Percentiles rank a stretch among this genome's conserved stretches.
Evolutionary conservation across 2,888 invertebrate genomes (phyloP).

Genomic region (Bibio marci): DNA sequence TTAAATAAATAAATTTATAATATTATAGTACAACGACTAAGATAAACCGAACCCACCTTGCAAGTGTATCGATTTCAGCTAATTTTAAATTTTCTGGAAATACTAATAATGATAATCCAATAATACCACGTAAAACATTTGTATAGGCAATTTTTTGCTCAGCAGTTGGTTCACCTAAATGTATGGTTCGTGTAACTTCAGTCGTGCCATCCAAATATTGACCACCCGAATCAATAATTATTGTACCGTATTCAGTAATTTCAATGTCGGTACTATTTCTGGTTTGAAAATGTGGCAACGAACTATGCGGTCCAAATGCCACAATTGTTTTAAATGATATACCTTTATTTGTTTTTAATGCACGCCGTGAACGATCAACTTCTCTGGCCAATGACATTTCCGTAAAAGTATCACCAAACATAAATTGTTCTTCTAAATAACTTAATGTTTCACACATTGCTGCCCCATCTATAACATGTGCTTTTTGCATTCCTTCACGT

Average conservation of each 20-base stretch:
- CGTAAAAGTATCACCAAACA: constrained; percentile 37
- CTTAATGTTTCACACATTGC: constrained; percentile 77
- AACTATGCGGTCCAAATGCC: constrained; percentile 72
- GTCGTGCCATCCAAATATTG: constrained; percentile 93
- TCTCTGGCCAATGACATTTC: constrained; percentile 55
- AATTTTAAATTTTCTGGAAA: constrained; percentile 56
- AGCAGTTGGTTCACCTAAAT: constrained; percentile 61
- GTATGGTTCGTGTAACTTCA: constrained; percentile 75
- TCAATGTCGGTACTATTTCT: constrained; percentile 46
- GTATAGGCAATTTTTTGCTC: constrained; percentile 70
- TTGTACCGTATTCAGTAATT: constrained; percentile 58
- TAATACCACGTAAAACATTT: constrained; percentile 56
- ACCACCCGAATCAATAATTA: constrained; percentile 88
- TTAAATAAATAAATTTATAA: neutral
- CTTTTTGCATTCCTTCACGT: constrained; percentile 61
- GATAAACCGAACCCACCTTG: constrained; percentile 28
- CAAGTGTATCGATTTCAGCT: constrained; percentile 62
- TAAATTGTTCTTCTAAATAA: constrained; percentile 40
- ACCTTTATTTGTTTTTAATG: constrained; percentile 53
- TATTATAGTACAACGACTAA: neutral
- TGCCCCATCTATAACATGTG: constrained; percentile 75
- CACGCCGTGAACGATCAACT: constrained; percentile 54
- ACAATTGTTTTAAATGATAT: constrained; percentile 75
- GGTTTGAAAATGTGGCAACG: constrained; percentile 67
- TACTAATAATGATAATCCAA: constrained; percentile 51